Conservation (phyloP, 1,140 invertebrate species). For the Drosophila pallidifrons region DNA sequence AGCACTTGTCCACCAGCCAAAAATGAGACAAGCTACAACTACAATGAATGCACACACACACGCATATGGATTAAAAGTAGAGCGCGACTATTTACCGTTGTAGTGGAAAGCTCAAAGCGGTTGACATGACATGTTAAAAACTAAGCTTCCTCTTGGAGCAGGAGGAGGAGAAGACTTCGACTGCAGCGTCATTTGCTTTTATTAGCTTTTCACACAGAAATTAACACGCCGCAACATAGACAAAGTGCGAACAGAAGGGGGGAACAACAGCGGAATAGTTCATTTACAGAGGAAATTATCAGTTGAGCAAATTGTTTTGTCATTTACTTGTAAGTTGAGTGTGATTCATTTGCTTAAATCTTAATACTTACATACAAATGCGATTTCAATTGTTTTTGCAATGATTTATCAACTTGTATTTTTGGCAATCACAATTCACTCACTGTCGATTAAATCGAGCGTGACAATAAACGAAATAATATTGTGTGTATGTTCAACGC, state of each 20-base stretch:
- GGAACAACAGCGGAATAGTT: neutral
- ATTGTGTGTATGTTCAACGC: conserved; percentile 59
- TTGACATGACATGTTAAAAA: conserved; percentile 55
- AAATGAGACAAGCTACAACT: conserved; percentile 22
- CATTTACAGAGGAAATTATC: conserved; percentile 23
- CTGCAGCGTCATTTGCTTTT: conserved; percentile 49
- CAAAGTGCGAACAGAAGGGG: neutral
- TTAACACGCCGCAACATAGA: conserved; percentile 31
- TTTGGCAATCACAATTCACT: conserved; percentile 35
- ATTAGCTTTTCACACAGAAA: conserved; percentile 55
- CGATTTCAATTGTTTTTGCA: conserved; percentile 28
- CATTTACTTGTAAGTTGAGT: conserved; percentile 15
- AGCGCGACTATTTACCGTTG: conserved; percentile 59
- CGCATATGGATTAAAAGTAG: conserved; percentile 31
- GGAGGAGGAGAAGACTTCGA: neutral
- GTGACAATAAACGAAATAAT: conserved; percentile 71
- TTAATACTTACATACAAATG: conserved; percentile 31
- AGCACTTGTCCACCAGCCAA: conserved; percentile 29
- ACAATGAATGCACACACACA: conserved; percentile 5
- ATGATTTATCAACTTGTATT: conserved; percentile 30
- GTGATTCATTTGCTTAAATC: conserved; percentile 30
- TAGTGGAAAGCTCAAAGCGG: conserved; percentile 37
- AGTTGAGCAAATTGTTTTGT: conserved; percentile 30
- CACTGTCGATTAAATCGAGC: conserved; percentile 59
- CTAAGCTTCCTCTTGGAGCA: conserved; percentile 29